phyloP scores from a whole-genome alignment of 2,888 invertebrate genomes.

The Zele albiditarsus region DNA sequence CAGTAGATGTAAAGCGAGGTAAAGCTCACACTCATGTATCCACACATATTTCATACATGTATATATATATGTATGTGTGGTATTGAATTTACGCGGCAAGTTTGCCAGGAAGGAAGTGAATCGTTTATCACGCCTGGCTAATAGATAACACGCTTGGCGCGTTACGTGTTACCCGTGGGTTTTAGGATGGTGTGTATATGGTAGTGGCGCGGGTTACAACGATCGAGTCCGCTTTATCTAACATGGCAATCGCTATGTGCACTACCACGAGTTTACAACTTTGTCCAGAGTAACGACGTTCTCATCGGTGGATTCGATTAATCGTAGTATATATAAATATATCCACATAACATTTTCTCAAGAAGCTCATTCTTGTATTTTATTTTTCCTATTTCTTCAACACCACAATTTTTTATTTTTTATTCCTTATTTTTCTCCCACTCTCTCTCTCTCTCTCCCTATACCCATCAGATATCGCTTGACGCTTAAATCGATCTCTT shows the following conservation, averaged over 20 bases:
- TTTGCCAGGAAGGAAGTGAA: constrained; percentile 54
- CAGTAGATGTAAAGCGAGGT: neutral
- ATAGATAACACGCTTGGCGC: constrained; percentile 55
- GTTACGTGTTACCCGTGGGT: constrained; percentile 45
- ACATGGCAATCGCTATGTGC: constrained; percentile 37
- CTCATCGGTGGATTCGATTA: constrained; percentile 35
- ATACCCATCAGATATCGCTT: constrained; percentile 38
- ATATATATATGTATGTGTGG: constrained; percentile 5
- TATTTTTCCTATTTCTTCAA: neutral
- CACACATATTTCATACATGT: neutral
- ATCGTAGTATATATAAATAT: constrained; percentile 18
- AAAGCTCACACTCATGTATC: neutral
- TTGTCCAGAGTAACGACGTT: constrained; percentile 33
- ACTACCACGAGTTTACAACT: constrained; percentile 34
- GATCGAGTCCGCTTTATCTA: constrained; percentile 22
- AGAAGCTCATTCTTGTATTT: neutral
- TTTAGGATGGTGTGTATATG: constrained; percentile 32
- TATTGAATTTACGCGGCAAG: constrained; percentile 54
- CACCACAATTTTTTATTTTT: neutral
- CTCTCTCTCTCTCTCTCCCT: neutral
- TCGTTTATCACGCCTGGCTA: constrained; percentile 57
- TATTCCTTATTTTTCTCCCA: neutral
- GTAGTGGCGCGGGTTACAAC: constrained; percentile 2
- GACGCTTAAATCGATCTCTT: constrained; percentile 43
- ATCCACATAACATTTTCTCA: neutral